These are phyloP conservation scores for Zaprionus obscuricornis DNA, from an alignment of 2,888 invertebrate genomes.

Conservation along the genomic window DNA sequence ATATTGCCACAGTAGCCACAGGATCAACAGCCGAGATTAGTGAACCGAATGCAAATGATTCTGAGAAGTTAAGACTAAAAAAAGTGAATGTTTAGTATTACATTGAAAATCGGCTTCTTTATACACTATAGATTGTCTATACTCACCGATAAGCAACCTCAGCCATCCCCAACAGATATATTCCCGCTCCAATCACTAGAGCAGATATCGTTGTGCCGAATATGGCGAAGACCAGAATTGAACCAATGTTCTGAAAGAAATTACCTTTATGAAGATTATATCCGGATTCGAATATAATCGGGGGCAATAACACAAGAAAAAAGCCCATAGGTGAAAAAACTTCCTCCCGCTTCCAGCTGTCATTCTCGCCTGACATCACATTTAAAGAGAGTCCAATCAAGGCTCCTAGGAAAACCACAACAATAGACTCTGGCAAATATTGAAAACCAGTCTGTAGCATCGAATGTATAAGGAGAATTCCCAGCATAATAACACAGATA, in stretches of 20 bases:
- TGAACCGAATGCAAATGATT: slow-evolving; percentile 99
- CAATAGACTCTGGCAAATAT: slow-evolving; percentile 98
- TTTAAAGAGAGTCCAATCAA: slow-evolving; percentile 96
- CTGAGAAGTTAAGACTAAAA: slow-evolving; percentile 95
- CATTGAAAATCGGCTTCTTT: neutral
- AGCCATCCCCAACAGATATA: slow-evolving; percentile 96
- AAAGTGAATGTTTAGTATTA: no score
- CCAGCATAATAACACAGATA: slow-evolving; percentile 95
- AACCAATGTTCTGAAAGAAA: slow-evolving; percentile 99
- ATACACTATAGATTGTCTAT: neutral
- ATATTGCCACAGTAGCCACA: slow-evolving; percentile 99
- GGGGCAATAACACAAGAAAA: slow-evolving; percentile 97
- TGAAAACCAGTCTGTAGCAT: slow-evolving; percentile 98
- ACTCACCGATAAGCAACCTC: slow-evolving; percentile 91
- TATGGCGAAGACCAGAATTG: slow-evolving; percentile 98
- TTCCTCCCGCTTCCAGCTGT: slow-evolving; percentile 98
- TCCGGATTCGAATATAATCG: slow-evolving; percentile 99
- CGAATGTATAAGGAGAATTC: slow-evolving; percentile 96
- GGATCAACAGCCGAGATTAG: slow-evolving; percentile 99
- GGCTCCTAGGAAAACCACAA: slow-evolving; percentile 97
- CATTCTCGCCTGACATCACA: slow-evolving; percentile 92
- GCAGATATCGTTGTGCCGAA: slow-evolving; percentile 98
- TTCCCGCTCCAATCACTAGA: slow-evolving; percentile 97
- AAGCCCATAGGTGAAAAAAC: slow-evolving; percentile 99
- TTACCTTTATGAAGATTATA: slow-evolving; percentile 99